A percentile compares a stretch with the other conserved stretches of the same genome.
phyloP scores from a whole-genome alignment of 2,888 invertebrate species.

The Calameuta filiformis region DNA sequence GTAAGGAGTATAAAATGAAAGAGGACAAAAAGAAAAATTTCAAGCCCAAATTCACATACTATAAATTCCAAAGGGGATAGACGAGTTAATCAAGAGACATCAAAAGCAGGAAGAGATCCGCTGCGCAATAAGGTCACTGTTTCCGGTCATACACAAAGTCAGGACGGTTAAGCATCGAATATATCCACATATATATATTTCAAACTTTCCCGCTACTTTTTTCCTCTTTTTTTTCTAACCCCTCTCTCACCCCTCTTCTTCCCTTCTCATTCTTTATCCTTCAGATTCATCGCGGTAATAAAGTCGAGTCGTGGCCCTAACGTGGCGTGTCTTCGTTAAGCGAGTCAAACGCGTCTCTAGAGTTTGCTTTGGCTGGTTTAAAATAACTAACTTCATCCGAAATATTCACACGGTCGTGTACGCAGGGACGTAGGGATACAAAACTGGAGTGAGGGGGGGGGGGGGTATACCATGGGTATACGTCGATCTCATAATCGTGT shows the following conservation, averaged over 20 bases:
- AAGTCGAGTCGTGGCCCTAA: constrained; percentile 48
- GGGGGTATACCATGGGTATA: neutral
- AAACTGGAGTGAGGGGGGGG: neutral
- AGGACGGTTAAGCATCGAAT: neutral
- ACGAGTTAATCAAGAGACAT: neutral
- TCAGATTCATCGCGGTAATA: constrained; percentile 56
- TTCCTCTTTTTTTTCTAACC: constrained; percentile 18
- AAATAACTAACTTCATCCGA: constrained; percentile 54
- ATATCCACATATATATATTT: neutral
- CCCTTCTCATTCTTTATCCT: constrained; percentile 35
- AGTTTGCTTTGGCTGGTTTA: constrained; percentile 60
- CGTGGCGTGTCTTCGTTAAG: constrained; percentile 55
- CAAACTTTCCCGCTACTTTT: constrained; percentile 12
- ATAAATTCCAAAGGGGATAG: neutral
- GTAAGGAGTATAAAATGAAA: neutral
- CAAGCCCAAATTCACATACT: neutral
- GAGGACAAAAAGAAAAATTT: neutral
- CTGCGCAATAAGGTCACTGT: neutral
- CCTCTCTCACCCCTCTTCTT: constrained; percentile 6
- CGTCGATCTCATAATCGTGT: neutral
- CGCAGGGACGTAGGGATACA: neutral
- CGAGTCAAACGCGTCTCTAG: constrained; percentile 45
- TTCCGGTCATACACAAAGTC: neutral
- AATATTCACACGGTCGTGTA: constrained; percentile 56
- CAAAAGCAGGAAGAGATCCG: neutral